Evolutionary conservation across 1,140 invertebrate genomes (phyloP), one percentile per base, ranked within the genome.

Genomic region (Belonocnema kinseyi): DNA sequence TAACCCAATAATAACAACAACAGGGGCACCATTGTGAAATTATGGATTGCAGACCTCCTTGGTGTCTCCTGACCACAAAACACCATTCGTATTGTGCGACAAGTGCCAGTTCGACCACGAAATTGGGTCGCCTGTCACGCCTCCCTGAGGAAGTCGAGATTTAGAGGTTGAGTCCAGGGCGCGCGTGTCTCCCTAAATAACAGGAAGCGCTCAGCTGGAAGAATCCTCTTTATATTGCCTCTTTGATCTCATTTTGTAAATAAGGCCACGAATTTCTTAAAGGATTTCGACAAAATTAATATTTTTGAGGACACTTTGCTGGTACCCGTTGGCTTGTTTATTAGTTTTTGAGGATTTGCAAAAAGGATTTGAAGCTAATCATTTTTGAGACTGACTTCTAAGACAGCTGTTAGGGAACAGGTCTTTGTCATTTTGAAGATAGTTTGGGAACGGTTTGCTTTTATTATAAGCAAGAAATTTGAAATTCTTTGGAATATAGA

Each of bases 71-170:
- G 71, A 83, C 81, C 81, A 56, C 81, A 80, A 83, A 83, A 79
- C 77, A 77, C 77, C 58, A 72, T 80, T 76, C 16, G 72, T 66
- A 83, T 80, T 83, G 79, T 77, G 77, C 77, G 79, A 83, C 82
- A 83, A 83, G 79, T 82, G 80, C 78, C 74, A 82, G 73, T 77
- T 80, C 73, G 75, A 21, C 73, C 77, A 71, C 77, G 73, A 56
- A 74, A 53, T 77, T 79, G 79, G 79, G 77, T 77, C 76, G 74
- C 75, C 77, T 80, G 82, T 83, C 76, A 79, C 81, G 79, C 81
- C 79, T 76, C 77, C 74, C 74, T 13, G 52, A 70, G 61, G 72
- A 76, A 82, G 56, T 74, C 58, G 76, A 54, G 56, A 78, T 79
- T 74, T 75, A 79, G 73, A 78, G 66, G 75, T 73, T 72, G 26